Evolutionary conservation across 2,888 invertebrate genomes (phyloP), one percentile per base, ranked within the genome.

Genomic region (Emmelina monodactyla): DNA sequence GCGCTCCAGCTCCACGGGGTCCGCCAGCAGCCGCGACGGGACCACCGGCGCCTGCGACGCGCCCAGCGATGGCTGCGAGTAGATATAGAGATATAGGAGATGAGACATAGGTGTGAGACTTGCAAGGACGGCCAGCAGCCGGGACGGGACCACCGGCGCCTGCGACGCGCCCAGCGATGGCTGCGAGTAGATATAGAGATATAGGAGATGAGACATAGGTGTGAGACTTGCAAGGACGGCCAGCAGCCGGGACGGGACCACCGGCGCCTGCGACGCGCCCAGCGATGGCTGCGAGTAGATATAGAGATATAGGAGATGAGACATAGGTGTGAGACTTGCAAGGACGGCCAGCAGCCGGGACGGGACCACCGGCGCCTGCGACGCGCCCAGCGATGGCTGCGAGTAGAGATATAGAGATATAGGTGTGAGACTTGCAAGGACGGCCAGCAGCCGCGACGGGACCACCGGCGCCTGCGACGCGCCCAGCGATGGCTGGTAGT

Each of bases 121-220:
- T n/a, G n/a, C n/a, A n/a, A n/a, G 91, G 63, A 94, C 92, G 16
- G 90, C 87, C 29, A 94, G 83, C 38, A 92, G 78, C 64, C 88
- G 85, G 7, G 93, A 92, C 33, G 93, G 92, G 3, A 94, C 91
- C 44, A 94, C 87, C 1, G 92, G 92, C 4, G 92, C 92, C 54
- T 87, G 86, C 37, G 87, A 86, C 7, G 76, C 72, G 10, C 86
- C 86, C 32, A 88, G 67, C 1, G 86, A 84, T 86, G 88, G 69
- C 28, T 29, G 29, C 3, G 25, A n/a, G n/a, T n/a, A n/a, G n/a
- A n/a, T n/a, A n/a, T n/a, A n/a, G n/a, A n/a, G n/a, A n/a, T n/a
- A n/a, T n/a, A n/a, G n/a, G n/a, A n/a, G n/a, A n/a, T n/a, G n/a
- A n/a, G n/a, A n/a, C n/a, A n/a, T n/a, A n/a, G n/a, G n/a, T n/a